A percentile compares a stretch with the other conserved stretches of the same genome.
Conservation (phyloP, 2,797 vertebrate species). For the Periophthalmus magnuspinnatus region DNA sequence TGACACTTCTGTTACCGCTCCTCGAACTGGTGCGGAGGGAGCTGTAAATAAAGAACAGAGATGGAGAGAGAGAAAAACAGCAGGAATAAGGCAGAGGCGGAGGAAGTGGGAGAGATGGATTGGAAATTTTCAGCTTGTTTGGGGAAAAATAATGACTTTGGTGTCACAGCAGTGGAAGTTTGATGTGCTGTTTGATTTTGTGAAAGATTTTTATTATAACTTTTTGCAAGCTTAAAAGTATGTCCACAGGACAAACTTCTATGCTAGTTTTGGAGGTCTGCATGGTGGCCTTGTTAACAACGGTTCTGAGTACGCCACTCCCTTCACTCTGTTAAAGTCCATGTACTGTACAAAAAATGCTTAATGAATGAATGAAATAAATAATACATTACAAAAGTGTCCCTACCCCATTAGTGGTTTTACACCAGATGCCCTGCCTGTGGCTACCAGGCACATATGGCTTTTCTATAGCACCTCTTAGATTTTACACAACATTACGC, state of each 20-base stretch:
- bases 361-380: no score
- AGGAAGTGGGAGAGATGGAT: conserved; percentile 66
- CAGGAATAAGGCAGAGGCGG: conserved; percentile 44
- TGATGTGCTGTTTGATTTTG: conserved; percentile 18
- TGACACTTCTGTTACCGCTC: conserved; percentile 88
- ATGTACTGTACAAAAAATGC: neutral
- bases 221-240: conserved; percentile 15
- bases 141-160: conserved; percentile 62
- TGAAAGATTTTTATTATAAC: conserved; percentile 27
- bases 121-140: conserved; percentile 56
- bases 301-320: neutral
- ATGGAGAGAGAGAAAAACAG: conserved; percentile 40
- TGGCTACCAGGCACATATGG: neutral
- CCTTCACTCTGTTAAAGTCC: neutral
- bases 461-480: neutral
- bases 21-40: conserved; percentile 79
- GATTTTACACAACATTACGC: neutral
- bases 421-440: neutral
- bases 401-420: neutral
- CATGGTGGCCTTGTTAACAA: neutral
- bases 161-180: conserved; percentile 44
- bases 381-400: neutral
- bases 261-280: neutral
- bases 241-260: conserved; percentile 6
- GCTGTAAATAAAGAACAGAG: conserved; percentile 78